A percentile compares a stretch with the other conserved stretches of the same genome.
phyloP scores from a whole-genome alignment of 2,888 invertebrate species.

The Deilephila porcellus region DNA sequence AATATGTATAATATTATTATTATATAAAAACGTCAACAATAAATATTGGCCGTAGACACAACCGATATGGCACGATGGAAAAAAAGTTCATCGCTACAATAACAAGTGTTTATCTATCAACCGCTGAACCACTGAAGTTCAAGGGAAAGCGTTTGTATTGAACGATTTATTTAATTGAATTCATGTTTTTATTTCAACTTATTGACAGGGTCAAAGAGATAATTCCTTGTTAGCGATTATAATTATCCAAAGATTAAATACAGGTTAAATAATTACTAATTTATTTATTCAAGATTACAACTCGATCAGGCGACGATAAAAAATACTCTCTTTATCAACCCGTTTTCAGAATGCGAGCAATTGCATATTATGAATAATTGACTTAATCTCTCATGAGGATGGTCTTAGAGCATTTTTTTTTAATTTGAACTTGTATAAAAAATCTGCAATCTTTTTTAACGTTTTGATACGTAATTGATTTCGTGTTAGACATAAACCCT shows the following conservation, averaged over 20 bases:
- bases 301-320: conserved; percentile 13
- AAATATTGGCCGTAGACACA: no score
- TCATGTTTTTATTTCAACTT: background rate
- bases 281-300: background rate
- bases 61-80: background rate
- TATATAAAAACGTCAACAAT: no score
- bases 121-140: conserved; percentile 6
- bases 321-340: conserved; percentile 5
- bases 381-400: background rate
- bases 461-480: no score
- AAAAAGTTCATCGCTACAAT: background rate
- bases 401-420: background rate
- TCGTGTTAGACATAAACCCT: no score
- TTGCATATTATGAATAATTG: background rate
- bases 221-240: background rate
- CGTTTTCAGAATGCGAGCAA: background rate
- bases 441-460: background rate
- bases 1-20: no score
- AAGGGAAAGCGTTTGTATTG: background rate
- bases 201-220: background rate
- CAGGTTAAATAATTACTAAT: background rate
- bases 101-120: background rate
- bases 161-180: background rate
- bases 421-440: background rate
- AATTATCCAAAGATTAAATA: background rate